Percentiles rank a stretch among this genome's conserved stretches.
Conservation (phyloP, 2,888 invertebrate species). For the Ochropacha duplaris region DNA sequence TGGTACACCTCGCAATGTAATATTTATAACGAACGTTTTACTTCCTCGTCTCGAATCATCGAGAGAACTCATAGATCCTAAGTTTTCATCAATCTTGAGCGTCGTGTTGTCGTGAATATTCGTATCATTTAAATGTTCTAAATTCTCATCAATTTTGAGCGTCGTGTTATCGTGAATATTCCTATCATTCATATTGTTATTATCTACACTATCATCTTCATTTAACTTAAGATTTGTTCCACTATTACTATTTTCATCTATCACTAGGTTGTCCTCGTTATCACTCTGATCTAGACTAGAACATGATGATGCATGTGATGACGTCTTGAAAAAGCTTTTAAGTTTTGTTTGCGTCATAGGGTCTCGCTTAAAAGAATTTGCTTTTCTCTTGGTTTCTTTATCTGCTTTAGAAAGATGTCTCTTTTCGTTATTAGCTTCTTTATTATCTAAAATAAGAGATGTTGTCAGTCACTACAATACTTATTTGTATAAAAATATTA, state of each 20-base stretch:
- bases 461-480: too few relatives aligned
- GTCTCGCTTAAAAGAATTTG: slow-evolving; percentile 75
- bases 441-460: slow-evolving; percentile 29
- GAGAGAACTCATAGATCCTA: slow-evolving; percentile 16
- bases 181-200: slow-evolving; percentile 11
- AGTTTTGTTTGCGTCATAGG: slow-evolving; percentile 74
- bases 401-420: slow-evolving; percentile 69
- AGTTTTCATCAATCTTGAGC: slow-evolving; percentile 19
- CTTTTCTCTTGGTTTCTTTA: slow-evolving; percentile 71
- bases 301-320: slow-evolving; percentile 45
- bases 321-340: slow-evolving; percentile 66
- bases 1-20: slow-evolving; percentile 68
- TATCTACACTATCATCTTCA: slow-evolving; percentile 19
- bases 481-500: not conserved
- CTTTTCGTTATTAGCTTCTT: slow-evolving; percentile 42
- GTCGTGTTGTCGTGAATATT: slow-evolving; percentile 22
- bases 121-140: slow-evolving; percentile 15
- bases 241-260: slow-evolving; percentile 33
- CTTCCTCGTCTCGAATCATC: slow-evolving; percentile 21
- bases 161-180: slow-evolving; percentile 22
- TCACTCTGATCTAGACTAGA: slow-evolving; percentile 53
- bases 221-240: slow-evolving; percentile 55
- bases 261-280: slow-evolving; percentile 44
- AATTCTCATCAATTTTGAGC: slow-evolving; percentile 19
- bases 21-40: slow-evolving; percentile 69